A percentile compares a stretch with the other conserved stretches of the same genome.
These are phyloP conservation scores for Furcifer pardalis DNA, from an alignment of 2,797 vertebrate species.

Conservation along the genomic window DNA sequence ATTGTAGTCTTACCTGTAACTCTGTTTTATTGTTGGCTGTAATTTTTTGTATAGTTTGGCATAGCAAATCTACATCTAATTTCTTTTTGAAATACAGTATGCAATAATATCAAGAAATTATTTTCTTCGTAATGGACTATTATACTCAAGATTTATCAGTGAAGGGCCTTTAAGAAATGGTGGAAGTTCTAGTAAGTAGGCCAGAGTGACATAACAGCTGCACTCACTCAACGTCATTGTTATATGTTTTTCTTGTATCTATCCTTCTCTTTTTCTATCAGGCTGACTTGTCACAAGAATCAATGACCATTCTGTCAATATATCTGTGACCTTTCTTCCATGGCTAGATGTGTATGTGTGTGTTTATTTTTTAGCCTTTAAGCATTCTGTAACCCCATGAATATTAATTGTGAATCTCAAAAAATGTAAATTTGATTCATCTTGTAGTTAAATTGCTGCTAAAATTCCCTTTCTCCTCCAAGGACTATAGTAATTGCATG, in stretches of 20 bases:
- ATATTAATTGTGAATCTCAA: neutral
- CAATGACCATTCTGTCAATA: neutral
- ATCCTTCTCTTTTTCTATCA: too few species aligned
- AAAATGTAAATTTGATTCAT: neutral
- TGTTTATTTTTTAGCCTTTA: too few species aligned
- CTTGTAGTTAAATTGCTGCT: neutral
- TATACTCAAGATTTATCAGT: neutral
- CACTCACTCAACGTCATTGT: neutral
- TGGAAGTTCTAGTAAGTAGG: neutral
- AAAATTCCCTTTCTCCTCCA: neutral
- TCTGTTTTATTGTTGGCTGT: slow-evolving; percentile 44
- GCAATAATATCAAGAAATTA: neutral
- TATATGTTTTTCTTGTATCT: neutral
- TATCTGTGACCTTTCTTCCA: too few species aligned
- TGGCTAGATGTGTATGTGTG: too few species aligned
- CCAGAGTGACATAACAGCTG: neutral
- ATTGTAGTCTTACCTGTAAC: slow-evolving; percentile 40
- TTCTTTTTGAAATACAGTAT: slow-evolving; percentile 15
- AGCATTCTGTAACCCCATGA: too few species aligned
- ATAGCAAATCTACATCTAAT: slow-evolving; percentile 34
- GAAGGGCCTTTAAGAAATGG: neutral
- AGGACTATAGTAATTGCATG: too few species aligned
- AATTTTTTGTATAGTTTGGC: slow-evolving; percentile 41
- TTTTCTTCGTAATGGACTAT: slow-evolving; percentile 30
- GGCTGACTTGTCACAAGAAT: too few species aligned